Evolutionary conservation across 64 coral and sea anemone genomes (phyloP).

Genomic region (Orbicella faveolata): DNA sequence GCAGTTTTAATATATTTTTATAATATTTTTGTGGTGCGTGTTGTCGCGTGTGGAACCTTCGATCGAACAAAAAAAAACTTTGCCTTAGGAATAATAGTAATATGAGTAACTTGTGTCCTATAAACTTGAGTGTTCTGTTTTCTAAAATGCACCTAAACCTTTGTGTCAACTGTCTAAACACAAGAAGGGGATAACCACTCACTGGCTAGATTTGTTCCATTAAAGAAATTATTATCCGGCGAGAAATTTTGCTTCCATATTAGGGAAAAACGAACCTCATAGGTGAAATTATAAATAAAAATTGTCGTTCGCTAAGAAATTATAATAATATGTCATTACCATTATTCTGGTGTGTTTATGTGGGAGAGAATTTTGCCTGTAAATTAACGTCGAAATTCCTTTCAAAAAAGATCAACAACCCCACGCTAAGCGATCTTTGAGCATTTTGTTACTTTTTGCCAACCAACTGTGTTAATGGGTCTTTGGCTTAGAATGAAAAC

Average conservation of each 20-base stretch:
- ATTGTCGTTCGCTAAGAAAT: neutral
- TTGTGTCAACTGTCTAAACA: constrained; percentile 18
- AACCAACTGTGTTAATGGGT: neutral
- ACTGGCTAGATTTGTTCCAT: neutral
- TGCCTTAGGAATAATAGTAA: neutral
- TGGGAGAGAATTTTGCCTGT: neutral
- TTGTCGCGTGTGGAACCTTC: neutral
- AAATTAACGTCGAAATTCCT: neutral
- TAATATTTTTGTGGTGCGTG: neutral
- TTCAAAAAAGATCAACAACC: neutral
- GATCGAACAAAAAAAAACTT: neutral
- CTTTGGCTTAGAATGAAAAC: neutral
- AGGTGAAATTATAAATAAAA: constrained; percentile 28
- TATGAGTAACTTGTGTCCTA: neutral
- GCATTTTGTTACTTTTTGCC: neutral
- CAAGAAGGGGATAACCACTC: neutral
- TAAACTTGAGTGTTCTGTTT: constrained; percentile 25
- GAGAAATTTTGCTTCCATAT: constrained; percentile 35
- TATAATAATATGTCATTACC: neutral
- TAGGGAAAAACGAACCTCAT: constrained; percentile 12
- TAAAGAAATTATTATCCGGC: constrained; percentile 33
- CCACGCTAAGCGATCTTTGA: neutral
- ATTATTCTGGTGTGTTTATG: neutral
- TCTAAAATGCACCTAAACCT: neutral
- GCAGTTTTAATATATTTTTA: neutral